Evolutionary conservation across 1,140 invertebrate species (phyloP).

Genomic region (Cyphomyrmex costatus): DNA sequence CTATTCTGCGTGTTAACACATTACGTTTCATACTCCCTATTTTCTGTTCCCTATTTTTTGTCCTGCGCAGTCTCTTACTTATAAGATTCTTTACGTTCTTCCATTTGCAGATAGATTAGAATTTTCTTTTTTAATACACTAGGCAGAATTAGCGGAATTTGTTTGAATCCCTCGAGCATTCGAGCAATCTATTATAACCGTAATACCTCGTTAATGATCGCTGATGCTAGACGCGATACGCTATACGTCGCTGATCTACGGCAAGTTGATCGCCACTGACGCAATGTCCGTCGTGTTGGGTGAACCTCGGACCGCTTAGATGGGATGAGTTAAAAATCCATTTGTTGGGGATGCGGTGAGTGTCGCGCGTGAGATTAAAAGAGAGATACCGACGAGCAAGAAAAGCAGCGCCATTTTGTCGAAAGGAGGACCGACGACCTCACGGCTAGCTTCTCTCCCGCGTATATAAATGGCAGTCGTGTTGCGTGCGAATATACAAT

Average conservation of each 20-base stretch:
- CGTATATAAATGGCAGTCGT: slow-evolving; percentile 47
- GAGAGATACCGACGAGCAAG: slow-evolving; percentile 62
- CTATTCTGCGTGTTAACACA: too few species aligned
- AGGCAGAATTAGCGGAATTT: slow-evolving; percentile 6
- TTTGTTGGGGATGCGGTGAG: slow-evolving; percentile 67
- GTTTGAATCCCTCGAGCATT: neutral
- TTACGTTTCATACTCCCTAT: too few species aligned
- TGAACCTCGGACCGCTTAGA: slow-evolving; percentile 24
- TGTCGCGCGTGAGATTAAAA: slow-evolving; percentile 69
- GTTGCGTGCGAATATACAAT: slow-evolving; percentile 66
- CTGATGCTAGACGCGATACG: slow-evolving; percentile 38
- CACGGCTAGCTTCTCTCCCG: slow-evolving; percentile 39
- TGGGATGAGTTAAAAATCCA: slow-evolving; percentile 74
- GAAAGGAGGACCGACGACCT: slow-evolving; percentile 64
- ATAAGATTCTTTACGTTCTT: too few species aligned
- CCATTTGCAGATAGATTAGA: neutral
- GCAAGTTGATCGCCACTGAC: slow-evolving; percentile 26
- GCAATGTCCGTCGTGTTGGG: neutral
- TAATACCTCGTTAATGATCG: slow-evolving; percentile 45
- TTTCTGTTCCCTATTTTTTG: too few species aligned
- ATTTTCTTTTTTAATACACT: neutral
- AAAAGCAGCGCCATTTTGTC: slow-evolving; percentile 66
- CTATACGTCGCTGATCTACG: neutral
- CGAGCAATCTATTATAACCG: neutral
- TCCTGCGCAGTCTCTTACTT: too few species aligned